Conservation (phyloP, 1,140 invertebrate genomes). For the Hetaerina americana region DNA sequence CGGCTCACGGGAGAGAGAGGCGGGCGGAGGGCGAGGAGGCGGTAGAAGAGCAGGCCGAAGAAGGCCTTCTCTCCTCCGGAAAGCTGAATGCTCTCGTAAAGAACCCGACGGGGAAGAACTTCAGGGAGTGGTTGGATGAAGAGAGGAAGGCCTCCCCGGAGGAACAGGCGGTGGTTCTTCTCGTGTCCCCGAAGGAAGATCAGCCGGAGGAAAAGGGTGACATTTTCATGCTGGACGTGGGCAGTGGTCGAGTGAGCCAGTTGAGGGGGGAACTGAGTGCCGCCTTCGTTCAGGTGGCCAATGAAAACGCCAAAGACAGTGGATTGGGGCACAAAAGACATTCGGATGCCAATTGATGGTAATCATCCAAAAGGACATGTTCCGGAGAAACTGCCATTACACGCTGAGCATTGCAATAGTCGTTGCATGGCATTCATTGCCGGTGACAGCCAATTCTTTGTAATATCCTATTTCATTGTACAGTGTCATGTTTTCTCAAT, state of each 20-base stretch:
- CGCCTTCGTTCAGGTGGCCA: constrained; percentile 67
- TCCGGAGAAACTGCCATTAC: not conserved
- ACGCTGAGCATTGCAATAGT: not conserved
- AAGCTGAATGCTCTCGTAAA: constrained; percentile 59
- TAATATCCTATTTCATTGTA: not conserved
- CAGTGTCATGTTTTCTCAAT: not conserved
- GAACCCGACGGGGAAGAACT: constrained; percentile 59
- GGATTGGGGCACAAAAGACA: not conserved
- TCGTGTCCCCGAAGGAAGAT: constrained; percentile 55
- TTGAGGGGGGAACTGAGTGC: constrained; percentile 57
- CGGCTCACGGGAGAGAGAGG: not conserved
- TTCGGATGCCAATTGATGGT: not conserved
- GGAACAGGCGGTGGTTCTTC: constrained; percentile 59
- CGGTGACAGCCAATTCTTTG: not conserved
- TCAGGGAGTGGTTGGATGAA: constrained; percentile 60
- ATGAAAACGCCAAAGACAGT: constrained; percentile 40
- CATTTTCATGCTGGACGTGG: constrained; percentile 74
- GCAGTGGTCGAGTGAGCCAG: constrained; percentile 48
- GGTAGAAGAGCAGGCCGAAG: constrained; percentile 29
- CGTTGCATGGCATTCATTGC: not conserved
- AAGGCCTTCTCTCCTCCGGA: constrained; percentile 43
- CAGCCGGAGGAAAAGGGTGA: constrained; percentile 44
- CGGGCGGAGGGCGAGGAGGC: constrained; percentile 23
- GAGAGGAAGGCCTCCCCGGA: constrained; percentile 56
- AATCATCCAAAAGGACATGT: not conserved